These are phyloP conservation scores for Candidula unifasciata DNA, from an alignment of 2,888 invertebrate species.

Conservation along the genomic window DNA sequence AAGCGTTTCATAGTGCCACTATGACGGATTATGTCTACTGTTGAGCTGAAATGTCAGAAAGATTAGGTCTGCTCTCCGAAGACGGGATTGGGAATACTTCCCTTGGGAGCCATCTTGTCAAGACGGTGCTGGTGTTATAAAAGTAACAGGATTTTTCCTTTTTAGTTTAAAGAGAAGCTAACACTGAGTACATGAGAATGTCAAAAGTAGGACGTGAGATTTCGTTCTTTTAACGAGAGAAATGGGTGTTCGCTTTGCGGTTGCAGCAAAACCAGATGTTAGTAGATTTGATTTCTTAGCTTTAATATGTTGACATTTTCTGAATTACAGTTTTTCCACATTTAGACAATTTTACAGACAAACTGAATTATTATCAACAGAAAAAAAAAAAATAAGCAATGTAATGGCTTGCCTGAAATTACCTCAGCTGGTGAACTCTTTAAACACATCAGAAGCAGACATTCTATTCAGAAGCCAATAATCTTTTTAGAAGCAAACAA, in stretches of 20 bases:
- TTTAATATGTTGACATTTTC: too few species aligned
- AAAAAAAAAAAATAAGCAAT: too few species aligned
- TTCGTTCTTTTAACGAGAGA: background rate
- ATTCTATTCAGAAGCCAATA: too few species aligned
- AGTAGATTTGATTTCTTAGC: too few species aligned
- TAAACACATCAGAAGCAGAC: too few species aligned
- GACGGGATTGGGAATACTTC: slow-evolving; percentile 1
- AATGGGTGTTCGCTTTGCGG: background rate
- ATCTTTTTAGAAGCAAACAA: too few species aligned
- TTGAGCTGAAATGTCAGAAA: background rate
- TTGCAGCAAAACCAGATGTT: background rate
- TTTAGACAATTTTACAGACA: too few species aligned
- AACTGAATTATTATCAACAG: too few species aligned
- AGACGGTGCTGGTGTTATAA: too few species aligned
- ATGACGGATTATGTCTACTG: background rate
- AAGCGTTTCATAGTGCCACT: background rate
- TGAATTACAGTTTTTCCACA: too few species aligned
- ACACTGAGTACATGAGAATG: background rate
- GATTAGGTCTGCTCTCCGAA: background rate
- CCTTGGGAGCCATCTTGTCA: background rate
- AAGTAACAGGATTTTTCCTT: background rate
- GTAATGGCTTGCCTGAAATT: too few species aligned
- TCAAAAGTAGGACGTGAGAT: background rate
- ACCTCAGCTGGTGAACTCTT: too few species aligned
- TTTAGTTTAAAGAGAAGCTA: background rate